A percentile compares a stretch with the other conserved stretches of the same genome.
phyloP scores from a whole-genome alignment of 2,888 invertebrate genomes.

The Chrysolina oricalcia region DNA sequence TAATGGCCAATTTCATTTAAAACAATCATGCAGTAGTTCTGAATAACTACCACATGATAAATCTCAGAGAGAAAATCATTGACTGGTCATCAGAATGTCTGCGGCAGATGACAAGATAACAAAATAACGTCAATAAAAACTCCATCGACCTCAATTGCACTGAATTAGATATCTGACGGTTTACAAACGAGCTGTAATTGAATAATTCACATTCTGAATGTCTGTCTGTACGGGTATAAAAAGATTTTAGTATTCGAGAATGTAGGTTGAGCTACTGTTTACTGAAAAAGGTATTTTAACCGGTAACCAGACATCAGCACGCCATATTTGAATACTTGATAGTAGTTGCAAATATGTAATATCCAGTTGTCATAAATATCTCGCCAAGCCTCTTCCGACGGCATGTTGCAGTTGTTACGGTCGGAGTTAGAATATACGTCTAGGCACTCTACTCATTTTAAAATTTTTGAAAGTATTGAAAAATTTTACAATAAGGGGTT shows the following conservation, averaged over 20 bases:
- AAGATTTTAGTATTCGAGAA: constrained; percentile 12
- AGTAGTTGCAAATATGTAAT: neutral
- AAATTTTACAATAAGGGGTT: too few species aligned
- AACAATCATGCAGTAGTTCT: neutral
- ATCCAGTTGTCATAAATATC: neutral
- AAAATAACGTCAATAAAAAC: constrained; percentile 12
- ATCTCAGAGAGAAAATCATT: constrained; percentile 5
- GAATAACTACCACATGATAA: neutral
- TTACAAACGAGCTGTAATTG: constrained; percentile 26
- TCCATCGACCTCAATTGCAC: constrained; percentile 44
- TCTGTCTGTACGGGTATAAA: constrained; percentile 9
- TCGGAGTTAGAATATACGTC: too few species aligned
- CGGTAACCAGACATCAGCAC: constrained; percentile 1
- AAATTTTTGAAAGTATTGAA: too few species aligned
- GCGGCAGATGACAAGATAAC: neutral
- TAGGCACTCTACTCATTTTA: too few species aligned
- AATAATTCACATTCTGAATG: constrained; percentile 27
- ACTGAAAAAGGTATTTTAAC: constrained; percentile 3
- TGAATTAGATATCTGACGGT: constrained; percentile 39
- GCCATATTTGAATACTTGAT: neutral
- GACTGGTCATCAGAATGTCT: neutral
- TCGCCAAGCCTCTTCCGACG: neutral
- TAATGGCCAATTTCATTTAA: neutral
- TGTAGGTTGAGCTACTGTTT: constrained; percentile 5
- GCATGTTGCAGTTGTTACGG: too few species aligned